Conservation (phyloP, 2,797 vertebrate species). For the Helicolenus hilgendorfi region DNA sequence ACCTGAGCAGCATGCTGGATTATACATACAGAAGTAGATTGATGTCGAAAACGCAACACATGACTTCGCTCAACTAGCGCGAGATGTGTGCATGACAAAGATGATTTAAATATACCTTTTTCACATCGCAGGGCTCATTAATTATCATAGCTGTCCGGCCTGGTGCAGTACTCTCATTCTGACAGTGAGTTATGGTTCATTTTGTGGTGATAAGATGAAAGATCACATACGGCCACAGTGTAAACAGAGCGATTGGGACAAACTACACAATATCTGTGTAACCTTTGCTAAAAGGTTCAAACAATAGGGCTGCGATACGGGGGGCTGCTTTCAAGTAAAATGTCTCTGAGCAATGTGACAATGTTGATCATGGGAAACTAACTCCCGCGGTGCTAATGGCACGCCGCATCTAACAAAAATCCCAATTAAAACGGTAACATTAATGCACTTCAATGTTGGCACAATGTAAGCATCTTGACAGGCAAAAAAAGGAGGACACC, state of each 20-base stretch:
- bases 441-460: conserved; percentile 51
- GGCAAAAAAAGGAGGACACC: conserved; percentile 65
- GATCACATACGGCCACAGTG: conserved; percentile 1
- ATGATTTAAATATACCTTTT: conserved; percentile 8
- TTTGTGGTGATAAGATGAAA: conserved; percentile 39
- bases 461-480: conserved; percentile 58
- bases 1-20: neutral
- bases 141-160: conserved; percentile 1
- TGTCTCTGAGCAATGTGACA: conserved; percentile 44
- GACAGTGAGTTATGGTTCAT: conserved; percentile 28
- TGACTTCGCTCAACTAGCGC: neutral
- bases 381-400: conserved; percentile 37
- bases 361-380: conserved; percentile 45
- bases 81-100: conserved; percentile 5
- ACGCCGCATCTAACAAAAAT: conserved; percentile 55
- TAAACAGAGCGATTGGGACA: conserved; percentile 39
- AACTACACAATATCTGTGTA: conserved; percentile 22
- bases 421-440: conserved; percentile 65
- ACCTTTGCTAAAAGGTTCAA: conserved; percentile 42
- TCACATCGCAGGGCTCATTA: conserved; percentile 3
- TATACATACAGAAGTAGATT: neutral
- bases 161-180: conserved; percentile 19
- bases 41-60: neutral
- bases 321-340: conserved; percentile 51
- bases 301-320: conserved; percentile 25